Evolutionary conservation across 1,140 invertebrate species (phyloP), one percentile per base, ranked within the genome.

Genomic region (Bactericera cockerelli): DNA sequence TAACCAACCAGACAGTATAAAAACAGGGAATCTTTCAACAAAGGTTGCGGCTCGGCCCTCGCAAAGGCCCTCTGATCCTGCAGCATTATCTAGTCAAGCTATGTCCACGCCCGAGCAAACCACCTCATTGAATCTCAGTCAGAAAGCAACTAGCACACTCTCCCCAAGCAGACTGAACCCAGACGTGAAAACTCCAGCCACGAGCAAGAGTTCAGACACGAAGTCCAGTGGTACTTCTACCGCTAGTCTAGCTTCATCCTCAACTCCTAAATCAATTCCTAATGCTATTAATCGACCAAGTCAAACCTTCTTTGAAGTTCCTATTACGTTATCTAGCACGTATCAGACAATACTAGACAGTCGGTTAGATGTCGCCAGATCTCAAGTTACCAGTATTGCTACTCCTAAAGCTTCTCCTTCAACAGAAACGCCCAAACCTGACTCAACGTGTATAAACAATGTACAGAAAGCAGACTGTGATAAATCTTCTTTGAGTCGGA

Each of bases 271-370:
- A 16, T 16, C 33, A 36, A 36, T 11, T 36, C 16, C 42, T 16
- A 49, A 49, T n/a, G 8, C 42, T 6, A 10, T 49, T n/a, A 49
- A 49, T 8, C 42, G n/a, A 19, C 22, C 22, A 22, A 49, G 22
- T 49, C 22, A 16, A 22, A 49, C 42, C 6, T 49, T 49, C 22
- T 49, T 16, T n/a, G 42, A 49, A 49, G 22, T 49, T 49, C 42
- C 42, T 49, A 49, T 49, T 49, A 49, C 42, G 19, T 49, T 49
- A 22, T 49, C 42, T 4, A 49, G 19, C n/a, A 49, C 42, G 4
- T 49, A 49, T 49, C 42, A 49, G 22, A 49, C 42, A 4, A 49
- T 49, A 49, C 19, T 49, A 49, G 42, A 49, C n/a, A 49, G 42
- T 49, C 6, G 42, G 19, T 22, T 49, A 19, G 4, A 49, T 22